These are phyloP conservation scores for Lophotis ruficrista DNA, from an alignment of 2,113 vertebrate species.

Conservation along the genomic window DNA sequence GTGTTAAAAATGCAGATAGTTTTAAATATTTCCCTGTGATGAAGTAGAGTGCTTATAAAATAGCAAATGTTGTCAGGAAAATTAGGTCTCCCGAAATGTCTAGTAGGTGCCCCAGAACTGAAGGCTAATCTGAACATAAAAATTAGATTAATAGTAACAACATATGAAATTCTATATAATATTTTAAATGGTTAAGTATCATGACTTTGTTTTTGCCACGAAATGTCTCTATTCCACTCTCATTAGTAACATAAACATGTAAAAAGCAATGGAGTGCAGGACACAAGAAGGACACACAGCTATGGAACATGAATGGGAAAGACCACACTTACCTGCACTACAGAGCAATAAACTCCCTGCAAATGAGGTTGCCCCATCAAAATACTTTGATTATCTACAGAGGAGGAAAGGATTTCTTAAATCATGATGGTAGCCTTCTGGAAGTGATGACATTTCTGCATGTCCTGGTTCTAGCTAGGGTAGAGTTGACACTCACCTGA, in stretches of 20 bases:
- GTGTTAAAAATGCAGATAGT: slow-evolving; percentile 47
- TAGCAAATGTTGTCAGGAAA: not conserved
- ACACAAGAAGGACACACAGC: not conserved
- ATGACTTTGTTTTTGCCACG: not conserved
- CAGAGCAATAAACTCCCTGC: not conserved
- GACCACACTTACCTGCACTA: fast-evolving
- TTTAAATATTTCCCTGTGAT: slow-evolving; percentile 63
- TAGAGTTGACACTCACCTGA: too few relatives aligned
- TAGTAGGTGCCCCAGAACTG: not conserved
- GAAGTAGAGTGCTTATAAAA: slow-evolving; percentile 20
- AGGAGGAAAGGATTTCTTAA: not conserved
- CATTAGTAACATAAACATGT: not conserved
- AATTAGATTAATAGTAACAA: not conserved
- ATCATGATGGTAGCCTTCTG: not conserved
- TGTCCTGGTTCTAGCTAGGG: too few relatives aligned
- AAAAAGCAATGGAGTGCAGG: not conserved
- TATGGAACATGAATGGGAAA: not conserved
- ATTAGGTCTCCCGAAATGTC: not conserved
- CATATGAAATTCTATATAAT: not conserved
- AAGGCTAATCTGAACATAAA: not conserved
- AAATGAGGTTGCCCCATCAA: not conserved
- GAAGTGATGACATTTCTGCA: not conserved
- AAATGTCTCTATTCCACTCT: not conserved
- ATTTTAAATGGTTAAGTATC: not conserved
- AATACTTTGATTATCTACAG: not conserved